phyloP scores from a whole-genome alignment of 2,888 invertebrate species.

The Parascotia fuliginaria region DNA sequence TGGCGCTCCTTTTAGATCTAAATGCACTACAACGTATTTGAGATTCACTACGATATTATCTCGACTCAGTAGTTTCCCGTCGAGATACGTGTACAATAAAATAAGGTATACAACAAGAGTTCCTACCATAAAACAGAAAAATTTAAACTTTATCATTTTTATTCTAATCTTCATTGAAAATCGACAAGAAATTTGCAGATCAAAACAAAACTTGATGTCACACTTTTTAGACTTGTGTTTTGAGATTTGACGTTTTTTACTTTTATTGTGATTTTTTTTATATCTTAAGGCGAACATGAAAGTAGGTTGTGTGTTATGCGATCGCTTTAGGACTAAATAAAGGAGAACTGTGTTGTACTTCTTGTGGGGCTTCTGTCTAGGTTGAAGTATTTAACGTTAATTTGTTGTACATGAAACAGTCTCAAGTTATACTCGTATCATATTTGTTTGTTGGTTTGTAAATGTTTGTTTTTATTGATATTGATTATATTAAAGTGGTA shows the following conservation, averaged over 20 bases:
- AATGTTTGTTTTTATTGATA: no score
- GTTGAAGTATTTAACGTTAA: no score
- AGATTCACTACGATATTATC: conserved; percentile 30
- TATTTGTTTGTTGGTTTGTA: no score
- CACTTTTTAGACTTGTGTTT: no score
- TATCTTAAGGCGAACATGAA: not conserved
- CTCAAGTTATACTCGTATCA: no score
- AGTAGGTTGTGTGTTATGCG: not conserved
- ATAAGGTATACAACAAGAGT: conserved; percentile 19
- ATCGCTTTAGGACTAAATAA: not conserved
- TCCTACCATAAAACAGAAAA: conserved; percentile 4
- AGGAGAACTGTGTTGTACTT: not conserved
- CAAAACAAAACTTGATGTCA: no score
- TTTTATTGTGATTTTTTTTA: not conserved
- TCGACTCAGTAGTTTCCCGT: not conserved
- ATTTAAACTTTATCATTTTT: conserved; percentile 14
- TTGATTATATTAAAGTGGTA: no score
- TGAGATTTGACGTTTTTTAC: no score
- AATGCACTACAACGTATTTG: conserved; percentile 89
- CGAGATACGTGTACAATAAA: conserved; percentile 3
- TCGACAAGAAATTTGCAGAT: not conserved
- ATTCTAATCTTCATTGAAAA: not conserved
- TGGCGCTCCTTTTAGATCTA: conserved; percentile 94
- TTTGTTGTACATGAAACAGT: no score
- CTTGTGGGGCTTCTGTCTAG: not conserved